Percentiles rank a stretch among this genome's conserved stretches.
These are phyloP conservation scores for Ashinkailepas kermadecensis DNA, from an alignment of 2,888 invertebrate species.

Conservation along the genomic window DNA sequence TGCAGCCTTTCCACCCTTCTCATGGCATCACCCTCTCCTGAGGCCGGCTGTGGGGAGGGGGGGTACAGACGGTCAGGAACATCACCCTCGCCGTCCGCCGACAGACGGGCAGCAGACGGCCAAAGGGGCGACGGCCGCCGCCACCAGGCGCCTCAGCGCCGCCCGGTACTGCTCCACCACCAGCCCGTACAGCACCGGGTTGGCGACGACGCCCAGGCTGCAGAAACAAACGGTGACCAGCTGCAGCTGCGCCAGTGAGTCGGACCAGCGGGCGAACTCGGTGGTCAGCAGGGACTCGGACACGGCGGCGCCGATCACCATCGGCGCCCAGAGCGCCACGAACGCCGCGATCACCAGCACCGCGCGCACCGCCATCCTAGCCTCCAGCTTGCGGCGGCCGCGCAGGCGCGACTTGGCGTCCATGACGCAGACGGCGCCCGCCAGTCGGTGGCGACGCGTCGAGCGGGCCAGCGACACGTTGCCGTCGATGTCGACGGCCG, in stretches of 20 bases:
- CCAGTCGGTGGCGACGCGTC: background rate
- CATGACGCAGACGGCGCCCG: constrained; percentile 1
- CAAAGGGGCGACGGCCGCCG: background rate
- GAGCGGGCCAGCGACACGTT: background rate
- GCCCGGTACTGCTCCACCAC: constrained; percentile 8
- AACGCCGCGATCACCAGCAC: background rate
- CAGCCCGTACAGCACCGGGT: constrained; percentile 1
- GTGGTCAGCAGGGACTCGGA: background rate
- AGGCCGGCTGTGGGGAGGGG: too few species aligned
- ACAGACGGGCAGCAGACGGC: too few species aligned
- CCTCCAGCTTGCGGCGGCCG: background rate
- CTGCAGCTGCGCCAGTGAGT: background rate
- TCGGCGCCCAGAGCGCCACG: background rate
- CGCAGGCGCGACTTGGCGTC: background rate
- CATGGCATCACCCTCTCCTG: too few species aligned
- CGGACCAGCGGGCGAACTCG: background rate
- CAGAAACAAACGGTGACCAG: background rate
- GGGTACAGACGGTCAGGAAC: too few species aligned
- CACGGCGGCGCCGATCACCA: background rate
- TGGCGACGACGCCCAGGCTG: background rate
- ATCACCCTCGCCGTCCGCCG: too few species aligned
- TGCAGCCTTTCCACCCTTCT: too few species aligned
- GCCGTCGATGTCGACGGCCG: constrained; percentile 12
- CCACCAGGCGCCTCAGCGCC: background rate
- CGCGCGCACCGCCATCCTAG: background rate